Evolutionary conservation across 1,140 invertebrate genomes (phyloP), one percentile per base, ranked within the genome.

Genomic region (Pachypsylla venusta): DNA sequence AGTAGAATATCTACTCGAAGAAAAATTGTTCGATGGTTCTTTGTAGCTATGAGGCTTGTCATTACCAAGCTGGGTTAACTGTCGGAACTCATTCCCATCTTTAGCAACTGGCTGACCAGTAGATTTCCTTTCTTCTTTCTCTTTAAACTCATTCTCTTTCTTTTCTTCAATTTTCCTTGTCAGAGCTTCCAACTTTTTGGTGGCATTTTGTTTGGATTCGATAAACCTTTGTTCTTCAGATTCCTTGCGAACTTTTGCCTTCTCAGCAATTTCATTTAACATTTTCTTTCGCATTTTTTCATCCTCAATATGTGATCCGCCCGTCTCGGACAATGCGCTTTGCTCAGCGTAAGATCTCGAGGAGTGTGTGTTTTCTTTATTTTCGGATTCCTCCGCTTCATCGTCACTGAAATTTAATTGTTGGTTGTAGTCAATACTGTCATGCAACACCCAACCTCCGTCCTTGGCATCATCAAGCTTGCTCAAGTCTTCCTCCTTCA

Each of bases 381-480:
- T 58, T 60, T 63, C 65, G 25, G 64, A 63, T 5, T 61, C 61
- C 19, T 79, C 77, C 7, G 73, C 68, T 72, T 95, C 92, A 64
- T 93, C 91, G 75, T 95, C 91, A 69, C 90, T 93, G 72, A 95
- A 96, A 60, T 86, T 83, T 62, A 96, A 74, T 74, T 93, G 93
- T 75, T 93, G 89, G 76, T 92, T 91, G 70, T 94, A 96, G 74
- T 95, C 92, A 69, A 95, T 90, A 69, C 93, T 89, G 71, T 91
- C 89, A 62, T 91, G 83, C 61, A 83, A 82, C 24, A 87, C 85
- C 93, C 93, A 96, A 56, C 89, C 89, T 65, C 87, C 83, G 68
- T 91, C 89, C 65, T 85, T 79, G 61, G 94, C 87, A 67, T 94
- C 87, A 73, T 93, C 91, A 79, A 95, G 86, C 59, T 85, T 83